These are phyloP conservation scores for Pomatostomus ruficeps DNA, from an alignment of 2,113 vertebrate species.

Conservation along the genomic window DNA sequence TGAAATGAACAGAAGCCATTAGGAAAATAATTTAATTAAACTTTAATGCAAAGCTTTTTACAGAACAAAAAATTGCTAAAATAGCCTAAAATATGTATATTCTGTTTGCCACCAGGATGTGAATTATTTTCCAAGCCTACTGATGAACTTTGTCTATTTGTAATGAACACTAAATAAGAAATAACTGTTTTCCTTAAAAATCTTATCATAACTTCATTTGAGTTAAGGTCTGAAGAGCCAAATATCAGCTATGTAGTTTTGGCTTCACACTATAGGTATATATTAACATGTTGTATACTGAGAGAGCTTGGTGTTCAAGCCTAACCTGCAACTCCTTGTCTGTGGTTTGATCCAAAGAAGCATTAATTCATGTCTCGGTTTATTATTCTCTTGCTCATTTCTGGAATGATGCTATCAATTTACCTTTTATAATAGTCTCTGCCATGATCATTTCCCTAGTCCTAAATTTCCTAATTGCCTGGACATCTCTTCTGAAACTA, in stretches of 20 bases:
- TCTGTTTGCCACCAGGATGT: not conserved
- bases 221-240: not conserved
- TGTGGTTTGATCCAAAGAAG: not conserved
- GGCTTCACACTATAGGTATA: not conserved
- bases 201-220: not conserved
- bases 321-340: not conserved
- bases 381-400: not conserved
- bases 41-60: not conserved
- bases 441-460: not conserved
- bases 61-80: not conserved
- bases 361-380: not conserved
- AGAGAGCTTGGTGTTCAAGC: not conserved
- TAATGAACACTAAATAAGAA: not conserved
- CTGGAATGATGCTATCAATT: not conserved
- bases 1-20: not conserved
- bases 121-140: not conserved
- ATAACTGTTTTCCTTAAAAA: not conserved
- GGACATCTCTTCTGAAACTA: not conserved
- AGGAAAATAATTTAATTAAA: slow-evolving; percentile 9
- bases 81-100: not conserved
- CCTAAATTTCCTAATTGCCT: not conserved
- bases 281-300: not conserved
- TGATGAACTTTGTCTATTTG: not conserved
- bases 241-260: not conserved
- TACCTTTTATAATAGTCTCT: not conserved